Conservation (phyloP, 2,113 vertebrate genomes). For the Microcebus lehilahytsara region DNA sequence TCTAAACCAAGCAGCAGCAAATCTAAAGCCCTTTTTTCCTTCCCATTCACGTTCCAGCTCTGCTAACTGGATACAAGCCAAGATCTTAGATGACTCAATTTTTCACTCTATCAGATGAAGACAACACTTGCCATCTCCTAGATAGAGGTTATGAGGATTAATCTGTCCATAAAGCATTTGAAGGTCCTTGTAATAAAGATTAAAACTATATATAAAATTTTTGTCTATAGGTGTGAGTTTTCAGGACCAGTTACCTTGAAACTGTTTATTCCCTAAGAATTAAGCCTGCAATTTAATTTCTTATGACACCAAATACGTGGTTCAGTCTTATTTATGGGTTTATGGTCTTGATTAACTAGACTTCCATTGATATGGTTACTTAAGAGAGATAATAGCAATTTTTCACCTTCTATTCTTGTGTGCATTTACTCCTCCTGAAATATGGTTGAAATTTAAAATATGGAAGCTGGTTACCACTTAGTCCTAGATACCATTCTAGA, state of each 20-base stretch:
- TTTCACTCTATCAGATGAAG: constrained; percentile 61
- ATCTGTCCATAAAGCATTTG: constrained; percentile 48
- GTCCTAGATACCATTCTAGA: not conserved
- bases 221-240: constrained; percentile 39
- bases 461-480: not conserved
- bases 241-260: constrained; percentile 26
- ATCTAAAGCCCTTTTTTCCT: constrained; percentile 7
- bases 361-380: not conserved
- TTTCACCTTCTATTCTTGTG: not conserved
- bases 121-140: constrained; percentile 56
- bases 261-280: constrained; percentile 28
- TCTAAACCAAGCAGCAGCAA: not conserved
- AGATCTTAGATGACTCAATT: constrained; percentile 52
- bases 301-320: not conserved
- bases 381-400: constrained; percentile 30
- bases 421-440: not conserved
- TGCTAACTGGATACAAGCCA: constrained; percentile 58
- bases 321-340: not conserved
- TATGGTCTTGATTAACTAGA: not conserved
- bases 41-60: not conserved
- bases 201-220: constrained; percentile 50
- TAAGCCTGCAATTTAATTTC: not conserved
- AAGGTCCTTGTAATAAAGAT: constrained; percentile 55
- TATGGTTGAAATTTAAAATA: not conserved
- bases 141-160: constrained; percentile 59